These are phyloP conservation scores for Agapornis roseicollis DNA, from an alignment of 2,113 vertebrate genomes.

Conservation along the genomic window DNA sequence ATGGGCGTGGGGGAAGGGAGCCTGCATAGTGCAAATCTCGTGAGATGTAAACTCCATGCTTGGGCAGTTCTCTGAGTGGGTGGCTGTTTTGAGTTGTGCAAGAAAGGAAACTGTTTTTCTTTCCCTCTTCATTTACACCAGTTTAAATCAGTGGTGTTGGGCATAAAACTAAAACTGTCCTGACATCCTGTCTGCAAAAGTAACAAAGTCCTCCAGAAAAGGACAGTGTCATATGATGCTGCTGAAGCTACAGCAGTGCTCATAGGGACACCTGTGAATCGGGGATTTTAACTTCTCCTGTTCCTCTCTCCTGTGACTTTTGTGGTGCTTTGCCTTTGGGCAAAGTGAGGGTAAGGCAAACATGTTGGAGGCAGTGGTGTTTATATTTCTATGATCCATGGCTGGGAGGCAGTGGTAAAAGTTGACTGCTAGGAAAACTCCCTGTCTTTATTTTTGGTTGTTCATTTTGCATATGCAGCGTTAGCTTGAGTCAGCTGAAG, in stretches of 20 bases:
- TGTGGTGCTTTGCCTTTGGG: not conserved
- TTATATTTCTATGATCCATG: not conserved
- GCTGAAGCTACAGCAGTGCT: not conserved
- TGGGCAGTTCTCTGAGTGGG: slow-evolving; percentile 8
- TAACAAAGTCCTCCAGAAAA: not conserved
- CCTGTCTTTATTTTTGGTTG: not conserved
- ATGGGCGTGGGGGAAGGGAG: not conserved
- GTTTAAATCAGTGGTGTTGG: not conserved
- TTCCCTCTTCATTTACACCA: not conserved
- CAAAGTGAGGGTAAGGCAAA: not conserved
- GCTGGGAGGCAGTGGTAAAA: not conserved
- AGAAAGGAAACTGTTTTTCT: not conserved
- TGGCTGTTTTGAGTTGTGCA: not conserved
- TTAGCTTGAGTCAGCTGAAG: not conserved
- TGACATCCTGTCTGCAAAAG: not conserved
- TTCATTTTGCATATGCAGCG: not conserved
- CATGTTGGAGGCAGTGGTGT: not conserved
- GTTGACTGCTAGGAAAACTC: not conserved
- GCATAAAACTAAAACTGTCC: not conserved
- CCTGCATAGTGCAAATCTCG: not conserved
- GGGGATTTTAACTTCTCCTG: not conserved
- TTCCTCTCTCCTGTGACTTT: not conserved
- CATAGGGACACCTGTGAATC: not conserved
- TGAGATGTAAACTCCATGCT: not conserved
- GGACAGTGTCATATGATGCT: accelerated